phyloP scores from a whole-genome alignment of 2,888 invertebrate species.

The Euzetes globulus region DNA sequence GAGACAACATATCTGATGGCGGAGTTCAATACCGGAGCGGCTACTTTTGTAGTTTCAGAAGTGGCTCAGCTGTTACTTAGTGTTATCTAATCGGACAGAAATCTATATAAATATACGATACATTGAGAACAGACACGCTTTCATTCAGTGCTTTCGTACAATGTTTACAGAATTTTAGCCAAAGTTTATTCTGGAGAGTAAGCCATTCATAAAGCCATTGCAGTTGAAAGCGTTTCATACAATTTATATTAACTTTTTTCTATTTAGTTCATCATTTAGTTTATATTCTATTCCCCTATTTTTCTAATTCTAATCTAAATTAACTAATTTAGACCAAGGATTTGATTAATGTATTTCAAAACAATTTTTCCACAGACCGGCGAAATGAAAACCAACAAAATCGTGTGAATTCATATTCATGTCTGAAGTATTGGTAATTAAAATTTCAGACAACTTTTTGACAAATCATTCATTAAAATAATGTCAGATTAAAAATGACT shows the following conservation, averaged over 20 bases:
- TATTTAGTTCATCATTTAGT: too few relatives aligned
- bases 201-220: neutral
- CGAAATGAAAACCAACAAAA: too few relatives aligned
- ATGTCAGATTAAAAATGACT: too few relatives aligned
- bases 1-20: too few relatives aligned
- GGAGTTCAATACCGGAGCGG: neutral
- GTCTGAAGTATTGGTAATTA: too few relatives aligned
- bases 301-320: neutral
- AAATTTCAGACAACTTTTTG: too few relatives aligned
- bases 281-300: too few relatives aligned
- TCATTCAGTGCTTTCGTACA: neutral
- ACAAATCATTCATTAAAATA: too few relatives aligned
- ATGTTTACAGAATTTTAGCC: neutral
- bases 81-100: constrained; percentile 24
- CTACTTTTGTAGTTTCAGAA: constrained; percentile 11
- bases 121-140: neutral
- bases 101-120: neutral
- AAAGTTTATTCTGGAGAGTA: neutral
- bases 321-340: neutral
- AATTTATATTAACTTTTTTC: neutral
- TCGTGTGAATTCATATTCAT: too few relatives aligned
- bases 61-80: constrained; percentile 26
- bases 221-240: neutral
- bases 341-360: too few relatives aligned
- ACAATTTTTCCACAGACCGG: too few relatives aligned